Evolutionary conservation across 2,888 invertebrate genomes (phyloP).

Genomic region (Thumatha senex): DNA sequence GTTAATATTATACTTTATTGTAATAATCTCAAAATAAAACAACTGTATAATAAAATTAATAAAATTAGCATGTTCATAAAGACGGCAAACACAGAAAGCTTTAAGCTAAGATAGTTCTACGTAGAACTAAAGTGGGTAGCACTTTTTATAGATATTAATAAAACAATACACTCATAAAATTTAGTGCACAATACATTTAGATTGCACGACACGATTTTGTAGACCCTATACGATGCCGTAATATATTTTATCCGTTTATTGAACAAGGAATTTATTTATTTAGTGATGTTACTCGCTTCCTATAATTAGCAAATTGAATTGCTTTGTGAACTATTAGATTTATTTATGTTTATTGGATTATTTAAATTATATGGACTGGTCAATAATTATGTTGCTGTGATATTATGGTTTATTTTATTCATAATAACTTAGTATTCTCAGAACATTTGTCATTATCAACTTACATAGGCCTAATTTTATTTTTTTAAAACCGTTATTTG

Average conservation of each 20-base stretch:
- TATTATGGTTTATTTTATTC: not conserved
- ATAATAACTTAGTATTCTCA: not conserved
- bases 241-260: constrained; percentile 25
- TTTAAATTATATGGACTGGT: constrained; percentile 18
- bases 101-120: constrained; percentile 50
- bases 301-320: constrained; percentile 25
- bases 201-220: constrained; percentile 40
- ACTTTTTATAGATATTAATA: constrained; percentile 81
- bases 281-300: constrained; percentile 11
- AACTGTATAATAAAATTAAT: constrained; percentile 23
- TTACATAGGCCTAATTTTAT: too few relatives aligned
- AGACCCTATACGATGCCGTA: constrained; percentile 23
- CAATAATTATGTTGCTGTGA: constrained; percentile 9
- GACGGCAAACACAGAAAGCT: constrained; percentile 57
- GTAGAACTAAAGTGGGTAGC: constrained; percentile 64
- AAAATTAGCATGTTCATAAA: constrained; percentile 61
- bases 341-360: constrained; percentile 14
- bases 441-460: too few relatives aligned
- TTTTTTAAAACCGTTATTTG: too few relatives aligned
- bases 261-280: constrained; percentile 20
- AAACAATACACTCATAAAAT: constrained; percentile 76
- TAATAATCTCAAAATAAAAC: constrained; percentile 12
- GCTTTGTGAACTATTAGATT: constrained; percentile 19
- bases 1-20: not conserved
- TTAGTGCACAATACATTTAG: constrained; percentile 48